Percentiles rank a stretch among this genome's conserved stretches.
These are phyloP conservation scores for Poecilia latipinna DNA, from an alignment of 2,113 vertebrate genomes.

Conservation along the genomic window DNA sequence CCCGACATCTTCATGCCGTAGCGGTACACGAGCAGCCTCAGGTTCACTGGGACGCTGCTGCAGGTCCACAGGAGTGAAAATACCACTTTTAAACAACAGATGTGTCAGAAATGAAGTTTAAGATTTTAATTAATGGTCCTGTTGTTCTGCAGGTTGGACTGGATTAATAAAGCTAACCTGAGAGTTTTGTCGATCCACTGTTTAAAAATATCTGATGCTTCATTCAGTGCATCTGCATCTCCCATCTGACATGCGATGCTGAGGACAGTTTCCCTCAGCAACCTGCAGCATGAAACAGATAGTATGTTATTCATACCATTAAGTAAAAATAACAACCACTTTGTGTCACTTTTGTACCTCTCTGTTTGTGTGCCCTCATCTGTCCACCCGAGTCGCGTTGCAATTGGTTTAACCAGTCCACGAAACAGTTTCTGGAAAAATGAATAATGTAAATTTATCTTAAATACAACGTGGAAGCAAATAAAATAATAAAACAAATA, in stretches of 20 bases:
- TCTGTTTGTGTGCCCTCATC: conserved; percentile 78
- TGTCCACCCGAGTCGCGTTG: conserved; percentile 77
- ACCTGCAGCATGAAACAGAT: conserved; percentile 69
- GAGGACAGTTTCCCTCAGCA: conserved; percentile 87
- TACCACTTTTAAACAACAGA: background rate
- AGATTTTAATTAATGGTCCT: background rate
- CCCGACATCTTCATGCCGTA: conserved; percentile 92
- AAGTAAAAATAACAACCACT: background rate
- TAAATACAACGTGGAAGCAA: no score
- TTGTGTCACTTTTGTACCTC: conserved; percentile 58
- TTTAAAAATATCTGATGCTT: conserved; percentile 80
- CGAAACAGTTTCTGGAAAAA: conserved; percentile 82
- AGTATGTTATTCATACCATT: background rate
- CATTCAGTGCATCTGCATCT: conserved; percentile 73
- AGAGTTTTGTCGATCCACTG: conserved; percentile 77
- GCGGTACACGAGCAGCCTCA: conserved; percentile 90
- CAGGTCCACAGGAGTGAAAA: conserved; percentile 1
- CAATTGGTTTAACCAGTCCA: conserved; percentile 77
- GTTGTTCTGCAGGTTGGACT: background rate
- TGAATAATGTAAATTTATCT: background rate
- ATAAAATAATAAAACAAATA: no score
- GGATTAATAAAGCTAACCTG: conserved; percentile 48
- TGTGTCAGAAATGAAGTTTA: background rate
- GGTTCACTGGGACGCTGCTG: conserved; percentile 85
- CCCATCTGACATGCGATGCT: conserved; percentile 87